Conservation (phyloP, 2,888 invertebrate species). For the Molanna angustata region DNA sequence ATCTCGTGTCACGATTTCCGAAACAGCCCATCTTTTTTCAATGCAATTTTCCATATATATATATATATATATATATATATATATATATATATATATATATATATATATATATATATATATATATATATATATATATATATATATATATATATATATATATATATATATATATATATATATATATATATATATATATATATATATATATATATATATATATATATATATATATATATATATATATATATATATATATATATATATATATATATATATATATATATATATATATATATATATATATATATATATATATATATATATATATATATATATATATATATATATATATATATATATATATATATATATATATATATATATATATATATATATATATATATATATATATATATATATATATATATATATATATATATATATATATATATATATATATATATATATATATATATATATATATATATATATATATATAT, state of each 20-base stretch:
- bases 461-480: neutral
- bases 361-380: neutral
- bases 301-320: neutral
- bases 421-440: neutral
- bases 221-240: neutral
- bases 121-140: neutral
- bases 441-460: neutral
- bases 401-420: neutral
- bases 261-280: neutral
- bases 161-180: neutral
- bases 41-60: neutral
- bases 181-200: neutral
- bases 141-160: neutral
- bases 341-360: neutral
- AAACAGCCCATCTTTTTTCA: neutral
- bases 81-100: neutral
- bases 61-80: neutral
- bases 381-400: neutral
- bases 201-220: neutral
- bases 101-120: neutral
- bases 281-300: neutral
- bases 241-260: neutral
- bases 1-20: no score
- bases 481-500: neutral
- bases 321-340: neutral